Evolutionary conservation across 92 coral and sea anemone species (phyloP).

Genomic region (Zoanthus gigantus): DNA sequence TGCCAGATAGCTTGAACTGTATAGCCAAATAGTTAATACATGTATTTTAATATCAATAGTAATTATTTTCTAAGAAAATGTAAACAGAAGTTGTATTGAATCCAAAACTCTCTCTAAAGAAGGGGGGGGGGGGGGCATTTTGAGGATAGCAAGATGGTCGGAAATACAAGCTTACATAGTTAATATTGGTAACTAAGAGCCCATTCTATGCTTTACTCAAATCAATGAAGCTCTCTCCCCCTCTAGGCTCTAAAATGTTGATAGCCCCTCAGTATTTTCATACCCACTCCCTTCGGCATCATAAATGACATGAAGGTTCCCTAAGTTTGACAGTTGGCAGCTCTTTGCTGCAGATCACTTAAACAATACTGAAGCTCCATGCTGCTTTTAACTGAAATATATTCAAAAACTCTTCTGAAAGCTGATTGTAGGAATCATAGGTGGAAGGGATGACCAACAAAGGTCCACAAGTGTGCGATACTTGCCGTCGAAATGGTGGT

Average conservation of each 20-base stretch:
- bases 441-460: constrained; percentile 54
- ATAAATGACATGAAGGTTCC: constrained; percentile 22
- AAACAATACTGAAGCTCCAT: constrained; percentile 20
- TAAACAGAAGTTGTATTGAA: constrained; percentile 27
- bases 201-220: constrained; percentile 27
- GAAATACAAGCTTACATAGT: constrained; percentile 27
- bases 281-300: constrained; percentile 28
- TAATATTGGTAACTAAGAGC: constrained; percentile 27
- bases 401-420: constrained; percentile 26
- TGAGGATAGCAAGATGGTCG: constrained; percentile 26
- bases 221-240: constrained; percentile 18
- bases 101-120: constrained; percentile 27
- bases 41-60: constrained; percentile 29
- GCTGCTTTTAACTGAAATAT: constrained; percentile 26
- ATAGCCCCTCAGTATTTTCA: constrained; percentile 30
- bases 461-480: constrained; percentile 59
- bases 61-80: constrained; percentile 31
- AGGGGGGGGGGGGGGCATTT: constrained; percentile 19
- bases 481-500: constrained; percentile 52
- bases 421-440: constrained; percentile 36
- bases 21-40: constrained; percentile 27
- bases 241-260: constrained; percentile 33
- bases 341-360: constrained; percentile 23
- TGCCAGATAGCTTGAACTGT: constrained; percentile 23
- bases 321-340: constrained; percentile 32